These are phyloP conservation scores for Micromesistius poutassou DNA, from an alignment of 2,797 vertebrate species.

Conservation along the genomic window DNA sequence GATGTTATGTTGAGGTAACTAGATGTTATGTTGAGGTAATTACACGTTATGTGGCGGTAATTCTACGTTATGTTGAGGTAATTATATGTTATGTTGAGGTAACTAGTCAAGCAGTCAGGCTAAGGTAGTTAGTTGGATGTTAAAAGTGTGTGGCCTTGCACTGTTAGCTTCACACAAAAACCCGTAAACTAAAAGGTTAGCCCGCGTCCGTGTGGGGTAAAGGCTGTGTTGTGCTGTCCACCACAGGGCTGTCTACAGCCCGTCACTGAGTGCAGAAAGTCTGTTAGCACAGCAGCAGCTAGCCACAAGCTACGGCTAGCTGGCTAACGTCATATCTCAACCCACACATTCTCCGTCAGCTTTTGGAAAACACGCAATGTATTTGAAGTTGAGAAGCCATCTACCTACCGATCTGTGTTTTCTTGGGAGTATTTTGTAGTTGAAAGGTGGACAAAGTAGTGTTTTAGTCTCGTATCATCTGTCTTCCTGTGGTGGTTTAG, in stretches of 20 bases:
- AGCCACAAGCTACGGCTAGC: constrained; percentile 43
- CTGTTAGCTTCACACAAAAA: constrained; percentile 41
- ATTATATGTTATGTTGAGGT: constrained; percentile 4
- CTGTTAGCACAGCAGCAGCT: constrained; percentile 27
- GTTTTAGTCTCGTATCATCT: constrained; percentile 55
- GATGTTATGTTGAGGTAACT: not conserved
- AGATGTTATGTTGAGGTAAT: not conserved
- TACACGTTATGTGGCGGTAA: constrained; percentile 46
- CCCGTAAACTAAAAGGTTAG: not conserved
- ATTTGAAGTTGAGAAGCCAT: not conserved
- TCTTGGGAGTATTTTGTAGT: not conserved
- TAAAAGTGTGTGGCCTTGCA: constrained; percentile 44
- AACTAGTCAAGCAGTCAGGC: constrained; percentile 38
- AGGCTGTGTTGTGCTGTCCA: too few relatives aligned
- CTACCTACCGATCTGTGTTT: constrained; percentile 35
- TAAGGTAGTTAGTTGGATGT: constrained; percentile 50
- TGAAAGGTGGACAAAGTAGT: constrained; percentile 14
- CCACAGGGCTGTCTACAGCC: too few relatives aligned
- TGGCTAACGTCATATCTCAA: constrained; percentile 51
- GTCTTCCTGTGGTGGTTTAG: constrained; percentile 60
- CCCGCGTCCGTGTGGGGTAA: not conserved
- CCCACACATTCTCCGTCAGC: constrained; percentile 10
- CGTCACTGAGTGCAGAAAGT: not conserved
- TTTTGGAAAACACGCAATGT: not conserved
- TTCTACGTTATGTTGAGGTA: not conserved